Percentiles rank a stretch among this genome's conserved stretches.
Conservation (phyloP, 2,797 vertebrate genomes). For the Acipenser ruthenus region DNA sequence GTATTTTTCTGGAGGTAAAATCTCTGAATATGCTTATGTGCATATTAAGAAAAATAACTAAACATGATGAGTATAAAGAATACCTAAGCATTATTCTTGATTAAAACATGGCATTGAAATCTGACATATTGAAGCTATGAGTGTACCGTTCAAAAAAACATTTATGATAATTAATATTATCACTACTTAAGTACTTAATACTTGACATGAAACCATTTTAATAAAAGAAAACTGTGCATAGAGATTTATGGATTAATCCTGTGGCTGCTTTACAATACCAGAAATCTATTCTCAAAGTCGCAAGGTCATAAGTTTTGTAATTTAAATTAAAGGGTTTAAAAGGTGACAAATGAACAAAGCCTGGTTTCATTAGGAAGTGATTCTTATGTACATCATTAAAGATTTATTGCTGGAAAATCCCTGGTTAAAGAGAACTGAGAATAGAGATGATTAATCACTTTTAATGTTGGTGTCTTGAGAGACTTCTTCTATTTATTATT, state of each 20-base stretch:
- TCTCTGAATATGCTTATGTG: neutral
- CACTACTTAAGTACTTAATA: slow-evolving; percentile 32
- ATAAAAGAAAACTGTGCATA: slow-evolving; percentile 60
- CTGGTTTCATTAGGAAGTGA: slow-evolving; percentile 83
- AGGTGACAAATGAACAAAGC: slow-evolving; percentile 84
- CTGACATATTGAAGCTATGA: slow-evolving; percentile 30
- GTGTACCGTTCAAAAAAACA: slow-evolving; percentile 32
- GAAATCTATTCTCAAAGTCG: slow-evolving; percentile 72
- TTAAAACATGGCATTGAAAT: slow-evolving; percentile 23
- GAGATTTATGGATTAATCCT: slow-evolving; percentile 77
- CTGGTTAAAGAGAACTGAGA: slow-evolving; percentile 83
- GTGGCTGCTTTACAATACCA: slow-evolving; percentile 64
- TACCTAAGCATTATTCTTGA: too few relatives aligned
- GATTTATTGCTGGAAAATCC: slow-evolving; percentile 92
- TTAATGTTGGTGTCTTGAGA: slow-evolving; percentile 90
- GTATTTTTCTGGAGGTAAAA: neutral
- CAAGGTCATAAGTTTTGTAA: slow-evolving; percentile 77
- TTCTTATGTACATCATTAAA: slow-evolving; percentile 95
- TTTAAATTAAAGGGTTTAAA: slow-evolving; percentile 78
- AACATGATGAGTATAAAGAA: too few relatives aligned
- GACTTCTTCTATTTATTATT: slow-evolving; percentile 98
- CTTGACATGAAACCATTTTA: slow-evolving; percentile 45
- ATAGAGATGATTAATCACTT: slow-evolving; percentile 94
- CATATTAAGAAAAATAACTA: too few relatives aligned
- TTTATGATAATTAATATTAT: slow-evolving; percentile 36